Percentiles rank a stretch among this genome's conserved stretches.
These are phyloP conservation scores for Motacilla tschutschensis DNA, from an alignment of 2,113 vertebrate genomes.

Conservation along the genomic window DNA sequence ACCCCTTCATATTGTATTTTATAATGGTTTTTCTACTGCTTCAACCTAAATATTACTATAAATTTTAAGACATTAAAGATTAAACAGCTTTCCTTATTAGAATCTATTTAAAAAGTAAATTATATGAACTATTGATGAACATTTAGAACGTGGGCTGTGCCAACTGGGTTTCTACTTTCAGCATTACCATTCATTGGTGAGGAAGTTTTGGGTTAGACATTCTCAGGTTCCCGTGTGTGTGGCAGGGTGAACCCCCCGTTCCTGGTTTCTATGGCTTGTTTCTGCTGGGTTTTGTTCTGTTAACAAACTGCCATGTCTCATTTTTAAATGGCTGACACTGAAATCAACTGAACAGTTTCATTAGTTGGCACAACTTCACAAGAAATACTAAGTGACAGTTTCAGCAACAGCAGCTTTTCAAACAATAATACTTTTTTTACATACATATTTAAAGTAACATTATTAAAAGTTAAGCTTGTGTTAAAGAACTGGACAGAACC, in stretches of 20 bases:
- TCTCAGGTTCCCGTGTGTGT: not conserved
- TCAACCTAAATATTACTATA: slow-evolving; percentile 66
- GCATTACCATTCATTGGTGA: not conserved
- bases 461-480: slow-evolving; percentile 62
- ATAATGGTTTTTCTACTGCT: slow-evolving; percentile 65
- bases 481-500: slow-evolving; percentile 64
- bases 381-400: slow-evolving; percentile 71
- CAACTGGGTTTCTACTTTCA: slow-evolving; percentile 58
- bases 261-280: slow-evolving; percentile 28
- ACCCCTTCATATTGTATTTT: slow-evolving; percentile 67
- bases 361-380: slow-evolving; percentile 74
- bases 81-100: slow-evolving; percentile 67
- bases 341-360: slow-evolving; percentile 29
- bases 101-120: slow-evolving; percentile 65
- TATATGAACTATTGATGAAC: slow-evolving; percentile 62
- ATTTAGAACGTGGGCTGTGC: slow-evolving; percentile 70
- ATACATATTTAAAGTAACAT: slow-evolving; percentile 68
- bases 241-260: not conserved
- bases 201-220: slow-evolving; percentile 8
- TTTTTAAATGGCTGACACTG: slow-evolving; percentile 29
- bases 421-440: slow-evolving; percentile 72
- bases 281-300: slow-evolving; percentile 18
- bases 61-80: slow-evolving; percentile 74
- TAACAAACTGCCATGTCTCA: slow-evolving; percentile 1
- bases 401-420: slow-evolving; percentile 74